Conservation (phyloP, 1,140 invertebrate genomes). For the Zaprionus gabonicus region DNA sequence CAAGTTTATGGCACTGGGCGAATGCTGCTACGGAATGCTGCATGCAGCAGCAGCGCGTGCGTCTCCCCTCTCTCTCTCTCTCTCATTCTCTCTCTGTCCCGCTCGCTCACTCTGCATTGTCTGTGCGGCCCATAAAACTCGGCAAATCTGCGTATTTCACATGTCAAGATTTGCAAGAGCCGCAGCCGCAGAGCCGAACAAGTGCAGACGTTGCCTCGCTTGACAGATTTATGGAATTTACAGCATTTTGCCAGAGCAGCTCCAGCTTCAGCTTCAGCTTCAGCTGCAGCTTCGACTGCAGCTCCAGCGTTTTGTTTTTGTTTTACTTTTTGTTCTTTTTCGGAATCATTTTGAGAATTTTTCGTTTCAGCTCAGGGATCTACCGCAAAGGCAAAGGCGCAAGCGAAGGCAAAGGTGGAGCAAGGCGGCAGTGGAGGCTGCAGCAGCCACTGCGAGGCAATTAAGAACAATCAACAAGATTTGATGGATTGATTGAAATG, state of each 20-base stretch:
- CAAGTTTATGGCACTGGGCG: constrained; percentile 80
- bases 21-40: constrained; percentile 73
- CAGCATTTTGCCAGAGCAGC: constrained; percentile 55
- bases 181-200: constrained; percentile 58
- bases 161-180: constrained; percentile 75
- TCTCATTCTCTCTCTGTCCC: neutral
- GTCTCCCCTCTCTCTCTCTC: neutral
- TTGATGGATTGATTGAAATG: constrained; percentile 74
- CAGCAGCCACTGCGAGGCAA: constrained; percentile 49
- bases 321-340: constrained; percentile 19
- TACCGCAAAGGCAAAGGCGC: constrained; percentile 43
- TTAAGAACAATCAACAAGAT: constrained; percentile 74
- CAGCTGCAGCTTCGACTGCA: constrained; percentile 2
- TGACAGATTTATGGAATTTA: constrained; percentile 83
- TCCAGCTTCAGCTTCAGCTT: constrained; percentile 14
- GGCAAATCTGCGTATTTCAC: constrained; percentile 82
- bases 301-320: constrained; percentile 23
- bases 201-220: constrained; percentile 74
- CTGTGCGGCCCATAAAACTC: constrained; percentile 76
- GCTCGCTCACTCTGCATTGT: constrained; percentile 38
- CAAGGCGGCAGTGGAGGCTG: neutral
- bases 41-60: constrained; percentile 43
- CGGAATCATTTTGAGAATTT: constrained; percentile 41
- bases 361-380: constrained; percentile 49
- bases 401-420: constrained; percentile 38